Evolutionary conservation across 2,797 vertebrate species (phyloP), one percentile per base, ranked within the genome.

Genomic region (Urosaurus nigricauda): DNA sequence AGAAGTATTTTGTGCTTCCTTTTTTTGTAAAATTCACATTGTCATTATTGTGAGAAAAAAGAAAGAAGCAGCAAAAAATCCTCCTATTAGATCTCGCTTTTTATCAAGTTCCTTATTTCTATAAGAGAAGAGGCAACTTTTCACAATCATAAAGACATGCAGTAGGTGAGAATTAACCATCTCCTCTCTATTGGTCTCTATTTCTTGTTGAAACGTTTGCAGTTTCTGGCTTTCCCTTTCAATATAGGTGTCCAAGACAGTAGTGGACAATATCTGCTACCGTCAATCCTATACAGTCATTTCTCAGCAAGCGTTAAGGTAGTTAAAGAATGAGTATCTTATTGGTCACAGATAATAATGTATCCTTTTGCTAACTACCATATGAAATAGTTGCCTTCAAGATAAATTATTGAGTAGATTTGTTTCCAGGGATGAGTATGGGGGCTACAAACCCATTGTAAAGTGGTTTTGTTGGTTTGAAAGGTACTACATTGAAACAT

Each of bases 361-460:
- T n/a, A 37, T 43, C 56, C 40, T 5, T 29, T 35, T 63, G 16
- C 29, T 87, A 88, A 90, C 32, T 63, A 87, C 65, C 35, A 37
- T 3, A 1, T 79, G 78, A 43, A 70, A 56, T 29, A 87, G 71
- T 37, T 90, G 32, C 7, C 16, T 56, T 74, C 37, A 21, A 26
- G 17, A 14, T 37, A 17, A 56, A 73, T 26, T 53, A 32, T 47
- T 13, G 32, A 37, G 43, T 14, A 47, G 37, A 60, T 77, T 3
- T 43, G 19, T 75, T 79, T 80, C 37, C 12, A 77, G 81, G 29
- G 16, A 90, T 53, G 37, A 92, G 90, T 17, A 79, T 81, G 5
- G 37, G 73, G 16, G 14, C 58, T 13, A 87, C 94, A 93, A 94
- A 90, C 88, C 77, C n/a, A 53, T 26, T 40, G 70, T 47, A 24